Percentiles rank a stretch among this genome's conserved stretches.
phyloP scores from a whole-genome alignment of 2,888 invertebrate genomes.

The Acronicta leporina region DNA sequence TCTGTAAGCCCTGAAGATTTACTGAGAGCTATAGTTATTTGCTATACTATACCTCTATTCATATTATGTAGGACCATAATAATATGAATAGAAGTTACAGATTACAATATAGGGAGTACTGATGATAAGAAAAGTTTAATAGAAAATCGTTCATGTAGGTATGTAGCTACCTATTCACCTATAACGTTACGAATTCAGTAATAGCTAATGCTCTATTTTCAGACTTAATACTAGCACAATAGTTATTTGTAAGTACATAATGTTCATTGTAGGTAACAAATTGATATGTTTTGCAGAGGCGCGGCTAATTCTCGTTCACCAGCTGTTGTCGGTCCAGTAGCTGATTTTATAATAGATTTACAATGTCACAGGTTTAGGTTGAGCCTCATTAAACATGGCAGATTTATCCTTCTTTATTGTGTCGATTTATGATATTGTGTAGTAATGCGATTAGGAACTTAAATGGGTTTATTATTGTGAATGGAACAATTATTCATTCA shows the following conservation, averaged over 20 bases:
- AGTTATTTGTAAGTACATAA: slow-evolving; percentile 26
- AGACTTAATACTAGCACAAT: slow-evolving; percentile 31
- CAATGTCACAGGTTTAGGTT: slow-evolving; percentile 41
- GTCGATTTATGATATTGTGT: slow-evolving; percentile 6
- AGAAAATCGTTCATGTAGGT: no score
- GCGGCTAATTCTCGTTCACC: slow-evolving; percentile 53
- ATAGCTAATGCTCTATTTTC: slow-evolving; percentile 35
- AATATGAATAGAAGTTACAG: no score
- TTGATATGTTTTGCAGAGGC: slow-evolving; percentile 51
- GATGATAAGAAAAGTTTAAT: no score
- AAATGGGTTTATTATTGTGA: no score
- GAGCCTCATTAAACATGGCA: slow-evolving; percentile 40
- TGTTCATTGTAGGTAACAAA: slow-evolving; percentile 39
- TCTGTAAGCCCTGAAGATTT: slow-evolving; percentile 19
- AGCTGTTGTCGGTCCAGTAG: slow-evolving; percentile 50
- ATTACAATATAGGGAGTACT: no score
- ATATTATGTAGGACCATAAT: no score
- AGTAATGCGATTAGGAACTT: no score
- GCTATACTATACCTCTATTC: background rate
- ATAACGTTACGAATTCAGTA: slow-evolving; percentile 21
- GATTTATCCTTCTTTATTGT: slow-evolving; percentile 32
- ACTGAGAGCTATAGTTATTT: background rate
- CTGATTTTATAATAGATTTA: slow-evolving; percentile 59
- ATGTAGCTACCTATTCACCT: slow-evolving; percentile 5
- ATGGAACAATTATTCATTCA: no score